A percentile compares a stretch with the other conserved stretches of the same genome.
Conservation (phyloP, 2,888 invertebrate species). For the Bombylius major region DNA sequence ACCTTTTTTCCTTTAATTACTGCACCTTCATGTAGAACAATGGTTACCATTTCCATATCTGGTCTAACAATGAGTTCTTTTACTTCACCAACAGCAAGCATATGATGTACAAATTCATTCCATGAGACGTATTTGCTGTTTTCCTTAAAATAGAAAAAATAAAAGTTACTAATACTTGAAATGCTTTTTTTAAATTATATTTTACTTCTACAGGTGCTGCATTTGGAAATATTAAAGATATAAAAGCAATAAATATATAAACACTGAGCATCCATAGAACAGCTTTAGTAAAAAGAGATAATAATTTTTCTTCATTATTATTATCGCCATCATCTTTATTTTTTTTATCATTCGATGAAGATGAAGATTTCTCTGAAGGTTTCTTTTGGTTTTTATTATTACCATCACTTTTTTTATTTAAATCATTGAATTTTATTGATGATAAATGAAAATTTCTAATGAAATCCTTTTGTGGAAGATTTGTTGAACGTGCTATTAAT, state of each 20-base stretch:
- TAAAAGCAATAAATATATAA: slow-evolving; percentile 58
- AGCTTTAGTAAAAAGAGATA: slow-evolving; percentile 59
- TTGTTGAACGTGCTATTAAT: slow-evolving; percentile 9
- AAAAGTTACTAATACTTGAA: neutral
- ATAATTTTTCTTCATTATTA: slow-evolving; percentile 56
- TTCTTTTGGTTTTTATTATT: neutral
- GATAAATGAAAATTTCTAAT: neutral
- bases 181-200: neutral
- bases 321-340: slow-evolving; percentile 39
- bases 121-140: slow-evolving; percentile 69
- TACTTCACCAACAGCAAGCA: slow-evolving; percentile 90
- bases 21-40: slow-evolving; percentile 73
- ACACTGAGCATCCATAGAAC: slow-evolving; percentile 69
- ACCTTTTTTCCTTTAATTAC: slow-evolving; percentile 64
- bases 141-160: slow-evolving; percentile 15
- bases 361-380: slow-evolving; percentile 3
- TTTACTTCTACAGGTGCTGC: slow-evolving; percentile 60
- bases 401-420: neutral
- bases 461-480: neutral
- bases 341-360: slow-evolving; percentile 16
- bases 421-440: neutral
- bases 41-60: slow-evolving; percentile 72
- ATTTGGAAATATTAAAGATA: slow-evolving; percentile 57
- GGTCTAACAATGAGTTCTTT: slow-evolving; percentile 76
- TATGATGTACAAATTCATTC: slow-evolving; percentile 93